A percentile compares a stretch with the other conserved stretches of the same genome.
Evolutionary conservation across 2,797 vertebrate genomes (phyloP).

Genomic region (Nannoperca obscura): DNA sequence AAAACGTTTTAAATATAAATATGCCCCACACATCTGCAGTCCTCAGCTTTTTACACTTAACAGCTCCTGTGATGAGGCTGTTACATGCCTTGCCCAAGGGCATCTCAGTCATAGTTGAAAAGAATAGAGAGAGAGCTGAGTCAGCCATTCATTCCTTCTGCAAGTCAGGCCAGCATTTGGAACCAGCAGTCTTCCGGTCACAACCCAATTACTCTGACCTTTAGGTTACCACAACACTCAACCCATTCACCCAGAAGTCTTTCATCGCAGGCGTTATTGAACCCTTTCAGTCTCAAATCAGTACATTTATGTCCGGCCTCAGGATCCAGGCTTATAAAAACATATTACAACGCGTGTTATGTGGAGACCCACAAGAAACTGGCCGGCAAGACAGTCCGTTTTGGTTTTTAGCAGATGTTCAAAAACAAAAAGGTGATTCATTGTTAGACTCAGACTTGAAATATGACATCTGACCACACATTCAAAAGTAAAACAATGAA

Average conservation of each 20-base stretch:
- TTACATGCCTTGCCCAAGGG: constrained; percentile 39
- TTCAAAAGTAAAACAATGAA: background rate
- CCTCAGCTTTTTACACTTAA: constrained; percentile 20
- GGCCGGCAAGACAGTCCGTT: constrained; percentile 16
- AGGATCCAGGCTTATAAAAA: constrained; percentile 44
- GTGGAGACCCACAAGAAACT: constrained; percentile 38
- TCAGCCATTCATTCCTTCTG: constrained; percentile 26
- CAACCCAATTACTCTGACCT: constrained; percentile 55
- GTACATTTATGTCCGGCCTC: constrained; percentile 24
- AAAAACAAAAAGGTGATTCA: constrained; percentile 22
- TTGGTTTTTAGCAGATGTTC: constrained; percentile 23
- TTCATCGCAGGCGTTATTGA: constrained; percentile 20
- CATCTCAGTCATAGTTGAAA: constrained; percentile 24
- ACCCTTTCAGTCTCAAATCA: constrained; percentile 34
- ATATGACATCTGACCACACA: constrained; percentile 3
- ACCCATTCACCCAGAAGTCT: constrained; percentile 42
- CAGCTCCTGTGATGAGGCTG: constrained; percentile 22
- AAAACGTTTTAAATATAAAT: too few relatives aligned
- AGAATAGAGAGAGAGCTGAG: constrained; percentile 34
- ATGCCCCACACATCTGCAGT: background rate
- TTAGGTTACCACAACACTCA: constrained; percentile 53
- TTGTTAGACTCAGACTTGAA: background rate
- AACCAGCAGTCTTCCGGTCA: constrained; percentile 50
- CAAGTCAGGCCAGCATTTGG: constrained; percentile 36
- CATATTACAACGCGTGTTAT: constrained; percentile 38